Base-by-base conservation (phyloP, 2,113 vertebrate genomes). In the Podilymbus podiceps region DNA sequence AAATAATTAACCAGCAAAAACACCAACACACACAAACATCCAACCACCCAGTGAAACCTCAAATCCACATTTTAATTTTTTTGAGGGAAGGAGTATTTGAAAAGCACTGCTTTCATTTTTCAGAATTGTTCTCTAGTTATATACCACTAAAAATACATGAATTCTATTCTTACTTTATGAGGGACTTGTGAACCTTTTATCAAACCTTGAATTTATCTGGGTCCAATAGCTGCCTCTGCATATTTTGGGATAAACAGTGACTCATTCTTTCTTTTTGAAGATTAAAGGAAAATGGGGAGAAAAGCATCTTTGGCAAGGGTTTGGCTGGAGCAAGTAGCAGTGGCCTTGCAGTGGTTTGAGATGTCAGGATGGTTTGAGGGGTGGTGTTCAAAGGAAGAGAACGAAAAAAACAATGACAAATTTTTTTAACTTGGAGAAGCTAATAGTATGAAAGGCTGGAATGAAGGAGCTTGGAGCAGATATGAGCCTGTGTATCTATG, bases 321-420 rank as follows among this genome's bases (percentile, higher is more conserved):
- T 73, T 73, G 58, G 16, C 20, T 63, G 33, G 55, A 69, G 38
- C 47, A 53, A 47, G 27, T 15, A 62, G 27, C 1, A 1, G 27
- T 62, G 27, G 31, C 27, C 56, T 47, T 71, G 53, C 24, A 42
- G 25, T 35, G 4, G 15, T 33, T 35, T 68, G 44, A 31, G 11
- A 33, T 44, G 18, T 53, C 38, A 46, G 55, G 33, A 62, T 31
- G 38, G 17, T 25, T 19, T 33, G 17, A 77, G 21, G 17, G 21
- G 11, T 52, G 16, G 9, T 25, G 8, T 35, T 59, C 25, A 77
- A 77, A 59, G 23, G 71, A 35, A 68, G 15, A 86, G 21, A 68
- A 24, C 0, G 1, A 66, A 19, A 52, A 44, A 24, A 49, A 25
- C 24, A 24, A 60, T 25, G 31, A 52, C 2, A 2, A 9, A 62